Evolutionary conservation across 1,140 invertebrate species (phyloP).

Genomic region (Drosophila subobscura): DNA sequence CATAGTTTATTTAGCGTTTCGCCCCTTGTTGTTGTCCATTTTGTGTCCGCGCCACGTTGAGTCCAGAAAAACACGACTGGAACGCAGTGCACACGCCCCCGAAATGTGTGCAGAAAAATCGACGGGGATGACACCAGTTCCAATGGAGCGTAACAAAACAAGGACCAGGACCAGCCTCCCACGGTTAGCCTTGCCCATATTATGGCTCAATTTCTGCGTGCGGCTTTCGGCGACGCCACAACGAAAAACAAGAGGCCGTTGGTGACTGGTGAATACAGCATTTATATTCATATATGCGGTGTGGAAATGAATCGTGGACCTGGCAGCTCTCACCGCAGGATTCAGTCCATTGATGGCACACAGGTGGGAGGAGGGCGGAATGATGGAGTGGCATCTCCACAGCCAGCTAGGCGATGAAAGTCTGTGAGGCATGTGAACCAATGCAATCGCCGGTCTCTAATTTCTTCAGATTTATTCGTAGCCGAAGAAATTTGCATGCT

Average conservation of each 20-base stretch:
- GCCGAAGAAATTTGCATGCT: conserved; percentile 68
- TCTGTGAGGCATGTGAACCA: conserved; percentile 38
- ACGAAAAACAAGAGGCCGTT: conserved; percentile 2
- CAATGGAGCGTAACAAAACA: background rate
- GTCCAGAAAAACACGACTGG: conserved; percentile 20
- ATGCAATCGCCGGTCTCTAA: conserved; percentile 47
- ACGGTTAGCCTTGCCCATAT: conserved; percentile 41
- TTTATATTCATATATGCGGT: conserved; percentile 80
- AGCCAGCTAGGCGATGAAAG: conserved; percentile 13
- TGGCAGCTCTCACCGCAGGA: conserved; percentile 64
- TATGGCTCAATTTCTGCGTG: conserved; percentile 77
- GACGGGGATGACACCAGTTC: conserved; percentile 4
- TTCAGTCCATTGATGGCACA: conserved; percentile 36
- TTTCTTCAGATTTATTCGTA: conserved; percentile 50
- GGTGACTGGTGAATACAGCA: conserved; percentile 48
- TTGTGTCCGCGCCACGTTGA: conserved; percentile 32
- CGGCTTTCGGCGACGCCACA: conserved; percentile 49
- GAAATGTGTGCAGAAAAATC: conserved; percentile 54
- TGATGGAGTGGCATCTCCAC: conserved; percentile 10
- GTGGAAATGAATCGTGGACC: conserved; percentile 73
- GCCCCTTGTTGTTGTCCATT: conserved; percentile 63
- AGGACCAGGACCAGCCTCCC: background rate
- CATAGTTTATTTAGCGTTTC: conserved; percentile 76
- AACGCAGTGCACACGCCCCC: conserved; percentile 46
- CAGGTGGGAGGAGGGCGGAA: conserved; percentile 2